phyloP scores from a whole-genome alignment of 2,888 invertebrate species.

The Pyrgus malvae region DNA sequence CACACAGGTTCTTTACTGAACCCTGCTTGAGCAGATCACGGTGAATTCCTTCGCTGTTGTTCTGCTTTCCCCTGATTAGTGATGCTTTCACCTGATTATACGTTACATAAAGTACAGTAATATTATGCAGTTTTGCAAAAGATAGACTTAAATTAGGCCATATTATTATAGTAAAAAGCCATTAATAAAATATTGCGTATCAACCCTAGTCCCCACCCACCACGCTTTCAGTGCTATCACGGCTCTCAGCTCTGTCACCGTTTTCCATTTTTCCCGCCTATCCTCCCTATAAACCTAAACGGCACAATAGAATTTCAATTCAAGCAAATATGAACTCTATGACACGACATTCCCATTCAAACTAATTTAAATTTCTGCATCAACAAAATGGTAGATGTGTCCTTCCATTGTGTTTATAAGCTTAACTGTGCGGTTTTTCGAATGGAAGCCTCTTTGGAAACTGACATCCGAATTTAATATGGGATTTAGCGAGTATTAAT shows the following conservation, averaged over 20 bases:
- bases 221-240: slow-evolving; percentile 74
- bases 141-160: no score
- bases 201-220: slow-evolving; percentile 60
- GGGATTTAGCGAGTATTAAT: slow-evolving; percentile 49
- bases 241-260: slow-evolving; percentile 77
- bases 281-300: slow-evolving; percentile 30
- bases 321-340: slow-evolving; percentile 33
- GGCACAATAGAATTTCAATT: slow-evolving; percentile 23
- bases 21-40: no score
- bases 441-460: slow-evolving; percentile 68
- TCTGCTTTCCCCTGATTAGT: no score
- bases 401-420: slow-evolving; percentile 38
- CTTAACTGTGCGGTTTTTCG: slow-evolving; percentile 76
- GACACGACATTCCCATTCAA: slow-evolving; percentile 2
- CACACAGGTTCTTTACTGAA: no score
- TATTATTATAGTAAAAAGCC: no score
- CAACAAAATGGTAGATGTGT: slow-evolving; percentile 33
- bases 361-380: slow-evolving; percentile 24
- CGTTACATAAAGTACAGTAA: no score
- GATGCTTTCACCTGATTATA: no score
- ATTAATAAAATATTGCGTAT: no score
- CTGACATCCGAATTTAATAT: slow-evolving; percentile 69
- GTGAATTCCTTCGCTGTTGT: no score
- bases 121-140: no score
- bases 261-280: slow-evolving; percentile 74